Percentiles rank a stretch among this genome's conserved stretches.
Evolutionary conservation across 2,797 vertebrate genomes (phyloP).

Genomic region (Linurgus olivaceus): DNA sequence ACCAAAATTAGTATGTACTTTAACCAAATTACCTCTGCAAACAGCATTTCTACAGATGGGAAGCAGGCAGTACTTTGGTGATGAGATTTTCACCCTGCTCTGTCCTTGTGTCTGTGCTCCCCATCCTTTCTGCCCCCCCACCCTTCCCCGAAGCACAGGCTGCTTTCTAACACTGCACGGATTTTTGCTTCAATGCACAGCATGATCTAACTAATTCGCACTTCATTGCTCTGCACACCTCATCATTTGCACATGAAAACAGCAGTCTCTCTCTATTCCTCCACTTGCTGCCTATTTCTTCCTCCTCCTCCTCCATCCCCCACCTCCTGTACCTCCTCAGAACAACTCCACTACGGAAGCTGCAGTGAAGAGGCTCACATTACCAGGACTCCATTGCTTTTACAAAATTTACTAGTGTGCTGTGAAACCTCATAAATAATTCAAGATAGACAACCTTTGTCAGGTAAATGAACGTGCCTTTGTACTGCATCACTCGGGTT

Average conservation of each 20-base stretch:
- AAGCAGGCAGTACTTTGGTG: neutral
- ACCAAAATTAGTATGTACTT: neutral
- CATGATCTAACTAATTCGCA: constrained; percentile 25
- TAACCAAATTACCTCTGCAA: neutral
- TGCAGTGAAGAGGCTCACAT: constrained; percentile 9
- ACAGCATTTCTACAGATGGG: neutral
- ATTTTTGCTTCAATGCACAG: constrained; percentile 30
- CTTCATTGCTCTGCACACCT: constrained; percentile 42
- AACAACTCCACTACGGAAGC: neutral
- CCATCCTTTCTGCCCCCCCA: neutral
- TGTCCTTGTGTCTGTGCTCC: neutral
- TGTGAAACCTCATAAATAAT: constrained; percentile 52
- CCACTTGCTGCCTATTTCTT: neutral
- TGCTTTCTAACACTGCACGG: neutral
- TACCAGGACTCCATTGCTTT: constrained; percentile 30
- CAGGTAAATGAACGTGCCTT: constrained; percentile 45
- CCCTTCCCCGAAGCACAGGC: neutral
- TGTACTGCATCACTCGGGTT: neutral
- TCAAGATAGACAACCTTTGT: constrained; percentile 34
- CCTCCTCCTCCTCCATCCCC: neutral
- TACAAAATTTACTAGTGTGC: constrained; percentile 57
- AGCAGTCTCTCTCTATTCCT: neutral
- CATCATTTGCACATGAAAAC: constrained; percentile 29
- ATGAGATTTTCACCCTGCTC: neutral
- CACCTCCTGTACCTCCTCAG: neutral